Percentiles rank a stretch among this genome's conserved stretches.
These are phyloP conservation scores for Hexactinellida sp. DNA, from an alignment of 37 sponge, comb jelly and placozoan genomes.

Conservation along the genomic window DNA sequence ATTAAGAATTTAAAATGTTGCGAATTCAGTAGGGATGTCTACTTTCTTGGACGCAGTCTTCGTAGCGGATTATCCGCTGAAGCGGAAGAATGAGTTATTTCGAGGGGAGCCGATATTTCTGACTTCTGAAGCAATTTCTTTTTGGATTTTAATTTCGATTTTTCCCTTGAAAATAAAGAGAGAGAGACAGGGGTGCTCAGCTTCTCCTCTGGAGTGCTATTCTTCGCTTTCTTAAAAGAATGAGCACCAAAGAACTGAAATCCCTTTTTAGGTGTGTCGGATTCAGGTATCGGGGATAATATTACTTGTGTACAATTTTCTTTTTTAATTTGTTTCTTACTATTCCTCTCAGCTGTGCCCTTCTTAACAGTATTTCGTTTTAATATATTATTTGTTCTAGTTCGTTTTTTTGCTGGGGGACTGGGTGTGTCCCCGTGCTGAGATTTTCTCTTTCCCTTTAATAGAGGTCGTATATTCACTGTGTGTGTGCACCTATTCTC, in stretches of 20 bases:
- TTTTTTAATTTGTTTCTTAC: background rate
- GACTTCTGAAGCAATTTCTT: background rate
- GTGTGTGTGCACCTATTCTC: background rate
- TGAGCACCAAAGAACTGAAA: background rate
- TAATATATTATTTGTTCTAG: background rate
- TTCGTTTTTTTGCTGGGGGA: background rate
- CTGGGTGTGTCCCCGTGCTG: background rate
- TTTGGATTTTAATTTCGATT: background rate
- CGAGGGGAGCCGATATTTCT: constrained; percentile 1
- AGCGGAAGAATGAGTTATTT: background rate
- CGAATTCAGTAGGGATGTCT: background rate
- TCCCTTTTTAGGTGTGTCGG: background rate
- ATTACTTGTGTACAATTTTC: background rate
- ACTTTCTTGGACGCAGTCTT: constrained; percentile 7
- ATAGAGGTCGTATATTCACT: background rate
- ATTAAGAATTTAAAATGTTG: background rate
- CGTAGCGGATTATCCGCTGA: background rate
- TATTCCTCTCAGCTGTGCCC: background rate
- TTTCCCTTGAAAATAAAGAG: background rate
- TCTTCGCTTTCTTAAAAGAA: background rate
- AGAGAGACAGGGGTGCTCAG: background rate
- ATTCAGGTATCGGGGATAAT: background rate
- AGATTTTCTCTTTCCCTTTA: constrained; percentile 5
- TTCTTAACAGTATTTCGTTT: background rate
- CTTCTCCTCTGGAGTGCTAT: background rate